Evolutionary conservation across 1,140 invertebrate species (phyloP).

Genomic region (Linepithema humile): DNA sequence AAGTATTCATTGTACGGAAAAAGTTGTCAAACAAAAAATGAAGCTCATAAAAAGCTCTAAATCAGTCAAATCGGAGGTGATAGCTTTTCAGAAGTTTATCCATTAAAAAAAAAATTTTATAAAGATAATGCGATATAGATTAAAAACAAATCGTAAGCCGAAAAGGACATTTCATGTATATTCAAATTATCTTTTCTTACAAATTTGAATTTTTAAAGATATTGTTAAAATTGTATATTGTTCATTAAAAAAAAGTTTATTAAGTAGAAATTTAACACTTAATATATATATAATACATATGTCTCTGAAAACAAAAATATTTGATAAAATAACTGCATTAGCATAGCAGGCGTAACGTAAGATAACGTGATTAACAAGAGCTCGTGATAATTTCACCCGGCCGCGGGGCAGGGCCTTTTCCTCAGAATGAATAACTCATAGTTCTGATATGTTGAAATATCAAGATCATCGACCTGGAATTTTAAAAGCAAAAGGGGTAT

Average conservation of each 20-base stretch:
- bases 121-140: too few relatives aligned
- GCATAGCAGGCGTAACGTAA: neutral
- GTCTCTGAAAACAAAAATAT: neutral
- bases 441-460: conserved; percentile 7
- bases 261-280: neutral
- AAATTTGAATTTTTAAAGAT: neutral
- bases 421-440: neutral
- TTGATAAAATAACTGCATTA: neutral
- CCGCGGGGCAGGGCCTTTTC: neutral
- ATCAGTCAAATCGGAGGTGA: too few relatives aligned
- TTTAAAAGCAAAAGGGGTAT: neutral
- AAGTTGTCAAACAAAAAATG: too few relatives aligned
- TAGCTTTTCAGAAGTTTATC: too few relatives aligned
- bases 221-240: neutral
- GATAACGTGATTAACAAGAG: neutral
- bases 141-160: too few relatives aligned
- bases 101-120: too few relatives aligned
- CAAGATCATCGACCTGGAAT: conserved; percentile 13
- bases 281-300: neutral
- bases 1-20: too few relatives aligned
- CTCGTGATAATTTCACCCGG: neutral
- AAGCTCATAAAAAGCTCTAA: too few relatives aligned
- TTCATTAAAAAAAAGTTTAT: neutral
- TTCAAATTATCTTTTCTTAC: neutral
- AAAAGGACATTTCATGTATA: too few relatives aligned